Conservation (phyloP, 2,113 vertebrate genomes). For the Cygnus buccinator region DNA sequence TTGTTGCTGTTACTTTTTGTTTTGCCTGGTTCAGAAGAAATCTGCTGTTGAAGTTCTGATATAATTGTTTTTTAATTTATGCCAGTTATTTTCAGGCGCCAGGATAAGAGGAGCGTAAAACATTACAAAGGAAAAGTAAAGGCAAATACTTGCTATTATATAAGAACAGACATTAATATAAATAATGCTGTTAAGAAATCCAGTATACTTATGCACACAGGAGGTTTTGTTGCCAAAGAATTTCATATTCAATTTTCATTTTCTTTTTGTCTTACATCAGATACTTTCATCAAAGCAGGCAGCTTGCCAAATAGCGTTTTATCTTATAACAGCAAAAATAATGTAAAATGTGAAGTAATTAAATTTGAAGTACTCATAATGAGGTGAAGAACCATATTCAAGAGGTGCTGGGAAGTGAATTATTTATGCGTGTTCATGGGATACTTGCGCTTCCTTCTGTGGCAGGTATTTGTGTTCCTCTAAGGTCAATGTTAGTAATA, state of each 20-base stretch:
- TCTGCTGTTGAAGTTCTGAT: not conserved
- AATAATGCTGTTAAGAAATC: not conserved
- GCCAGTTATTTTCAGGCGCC: not conserved
- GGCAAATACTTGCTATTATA: not conserved
- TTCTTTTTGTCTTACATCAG: not conserved
- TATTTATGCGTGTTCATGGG: not conserved
- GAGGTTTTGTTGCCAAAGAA: not conserved
- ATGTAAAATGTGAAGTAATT: not conserved
- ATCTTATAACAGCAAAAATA: not conserved
- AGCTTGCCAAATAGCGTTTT: not conserved
- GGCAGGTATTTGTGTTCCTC: not conserved
- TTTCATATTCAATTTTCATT: not conserved
- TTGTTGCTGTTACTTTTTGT: not conserved
- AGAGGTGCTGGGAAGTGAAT: not conserved
- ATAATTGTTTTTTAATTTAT: conserved; percentile 5
- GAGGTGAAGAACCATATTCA: not conserved
- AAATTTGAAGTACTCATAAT: not conserved
- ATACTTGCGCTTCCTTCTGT: not conserved
- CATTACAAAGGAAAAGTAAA: not conserved
- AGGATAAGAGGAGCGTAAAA: not conserved
- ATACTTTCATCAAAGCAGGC: conserved; percentile 14
- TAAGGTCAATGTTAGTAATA: not conserved
- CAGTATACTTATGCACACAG: not conserved
- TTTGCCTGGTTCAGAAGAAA: not conserved
- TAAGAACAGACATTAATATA: not conserved